Evolutionary conservation across 2,888 invertebrate genomes (phyloP), one percentile per base, ranked within the genome.

Genomic region (Aleiodes leptofemur): DNA sequence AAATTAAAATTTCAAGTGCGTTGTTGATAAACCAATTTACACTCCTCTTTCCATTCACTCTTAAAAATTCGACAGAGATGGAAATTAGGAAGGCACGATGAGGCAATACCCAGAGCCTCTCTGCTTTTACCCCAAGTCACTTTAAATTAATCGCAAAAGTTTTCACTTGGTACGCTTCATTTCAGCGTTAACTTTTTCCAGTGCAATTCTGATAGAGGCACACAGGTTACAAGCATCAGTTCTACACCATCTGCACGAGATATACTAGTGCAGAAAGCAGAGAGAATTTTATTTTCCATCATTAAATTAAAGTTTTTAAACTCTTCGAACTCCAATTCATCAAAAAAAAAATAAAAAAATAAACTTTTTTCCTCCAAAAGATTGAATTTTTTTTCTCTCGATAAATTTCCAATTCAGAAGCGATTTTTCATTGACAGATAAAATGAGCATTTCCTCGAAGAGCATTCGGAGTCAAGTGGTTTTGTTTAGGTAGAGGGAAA

Each of bases 91-190:
- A 43, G 43, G 43, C 43, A 43, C 43, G 43, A 43, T 43, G 43
- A 43, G 64, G 64, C 48, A 64, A 14, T 64, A 9, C 16, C 5
- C n/a, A n/a, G 23, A 48, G 64, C 16, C 64, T 16, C 11, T 64
- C 16, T 43, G 48, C 16, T 34, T 61, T 14, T n/a, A 9, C 11
- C 61, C 16, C 64, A 23, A 64, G 64, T 43, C 64, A 64, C 64
- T 64, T 64, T 64, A 64, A 64, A 64, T 64, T 64, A 64, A 64
- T 64, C 64, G 64, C 34, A 38, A 64, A 64, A 64, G 48, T 64
- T 64, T 64, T 14, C 64, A 64, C 64, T 64, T 43, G 23, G 64
- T 64, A 43, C 43, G 43, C 64, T 64, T 64, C 48, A 64, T 64
- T 43, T 64, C 64, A 64, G 14, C 64, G 29, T 14, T 13, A 64